A percentile compares a stretch with the other conserved stretches of the same genome.
These are phyloP conservation scores for Luidia sarsii DNA, from an alignment of 53 echinoderm and acorn worm species.

Conservation along the genomic window DNA sequence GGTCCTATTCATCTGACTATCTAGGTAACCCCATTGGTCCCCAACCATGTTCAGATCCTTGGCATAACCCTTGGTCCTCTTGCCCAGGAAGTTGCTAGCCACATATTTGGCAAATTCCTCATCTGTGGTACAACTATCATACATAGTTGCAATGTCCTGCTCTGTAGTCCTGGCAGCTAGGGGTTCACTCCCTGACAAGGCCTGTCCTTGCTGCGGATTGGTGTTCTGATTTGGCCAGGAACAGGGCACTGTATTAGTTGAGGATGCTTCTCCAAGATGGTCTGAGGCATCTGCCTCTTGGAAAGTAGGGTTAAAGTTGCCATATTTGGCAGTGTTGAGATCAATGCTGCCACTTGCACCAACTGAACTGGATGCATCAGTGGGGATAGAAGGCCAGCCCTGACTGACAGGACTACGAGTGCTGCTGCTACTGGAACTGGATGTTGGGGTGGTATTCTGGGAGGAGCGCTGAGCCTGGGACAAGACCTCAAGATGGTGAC, in stretches of 20 bases:
- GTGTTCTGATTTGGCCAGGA: slow-evolving; percentile 15
- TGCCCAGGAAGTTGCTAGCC: slow-evolving; percentile 80
- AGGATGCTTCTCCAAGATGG: slow-evolving; percentile 1
- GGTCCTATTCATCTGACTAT: slow-evolving; percentile 66
- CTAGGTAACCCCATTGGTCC: slow-evolving; percentile 63
- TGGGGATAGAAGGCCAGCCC: too few relatives aligned
- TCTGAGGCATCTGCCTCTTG: slow-evolving; percentile 61
- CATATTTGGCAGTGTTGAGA: slow-evolving; percentile 64
- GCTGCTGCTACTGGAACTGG: slow-evolving; percentile 78
- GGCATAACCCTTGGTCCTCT: slow-evolving; percentile 61
- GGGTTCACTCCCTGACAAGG: neutral
- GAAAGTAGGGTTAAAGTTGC: slow-evolving; percentile 83
- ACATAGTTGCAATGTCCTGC: slow-evolving; percentile 20
- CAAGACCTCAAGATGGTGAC: slow-evolving; percentile 39
- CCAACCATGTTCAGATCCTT: slow-evolving; percentile 68
- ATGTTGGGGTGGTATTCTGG: slow-evolving; percentile 79
- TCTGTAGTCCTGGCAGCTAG: neutral
- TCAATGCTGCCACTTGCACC: slow-evolving; percentile 28
- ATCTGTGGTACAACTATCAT: slow-evolving; percentile 74
- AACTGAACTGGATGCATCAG: too few relatives aligned
- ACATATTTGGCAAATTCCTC: slow-evolving; percentile 88
- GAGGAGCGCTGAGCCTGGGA: slow-evolving; percentile 43
- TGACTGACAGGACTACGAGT: slow-evolving; percentile 61
- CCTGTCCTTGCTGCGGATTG: slow-evolving; percentile 6
- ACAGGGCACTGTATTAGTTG: neutral